Conservation (phyloP, 2,888 invertebrate species). For the Athalia rosae region DNA sequence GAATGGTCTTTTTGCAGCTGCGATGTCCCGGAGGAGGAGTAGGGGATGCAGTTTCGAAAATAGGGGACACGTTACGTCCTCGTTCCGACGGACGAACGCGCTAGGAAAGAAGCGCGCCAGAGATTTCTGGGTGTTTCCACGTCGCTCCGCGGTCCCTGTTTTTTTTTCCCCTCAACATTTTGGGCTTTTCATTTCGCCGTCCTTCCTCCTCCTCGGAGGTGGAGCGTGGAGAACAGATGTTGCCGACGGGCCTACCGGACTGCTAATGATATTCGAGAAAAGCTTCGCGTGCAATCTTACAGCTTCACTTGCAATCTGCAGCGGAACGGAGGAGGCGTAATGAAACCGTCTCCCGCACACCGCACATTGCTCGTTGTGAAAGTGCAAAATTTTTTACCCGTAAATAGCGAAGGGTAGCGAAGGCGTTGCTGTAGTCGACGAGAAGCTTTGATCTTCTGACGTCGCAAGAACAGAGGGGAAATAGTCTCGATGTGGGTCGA, state of each 20-base stretch:
- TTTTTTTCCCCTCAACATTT: not conserved
- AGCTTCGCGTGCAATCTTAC: conserved; percentile 11
- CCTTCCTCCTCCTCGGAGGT: not conserved
- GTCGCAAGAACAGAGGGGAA: too few relatives aligned
- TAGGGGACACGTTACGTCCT: not conserved
- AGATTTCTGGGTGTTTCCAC: not conserved
- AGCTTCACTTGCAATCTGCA: not conserved
- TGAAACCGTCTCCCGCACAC: conserved; percentile 15
- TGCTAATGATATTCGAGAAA: conserved; percentile 40
- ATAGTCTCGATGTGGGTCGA: too few relatives aligned
- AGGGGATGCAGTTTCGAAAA: not conserved
- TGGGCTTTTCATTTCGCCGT: conserved; percentile 5
- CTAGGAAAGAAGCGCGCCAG: conserved; percentile 1
- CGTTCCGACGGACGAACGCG: not conserved
- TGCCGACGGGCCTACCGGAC: conserved; percentile 33
- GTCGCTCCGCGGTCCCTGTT: not conserved
- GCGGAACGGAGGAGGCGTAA: not conserved
- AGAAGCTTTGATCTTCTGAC: too few relatives aligned
- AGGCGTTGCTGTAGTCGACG: too few relatives aligned
- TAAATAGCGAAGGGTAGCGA: too few relatives aligned
- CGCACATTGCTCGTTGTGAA: not conserved
- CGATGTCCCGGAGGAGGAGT: not conserved
- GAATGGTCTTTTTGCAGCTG: not conserved
- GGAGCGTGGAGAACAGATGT: conserved; percentile 33
- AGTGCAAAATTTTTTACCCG: not conserved